Percentiles rank a stretch among this genome's conserved stretches.
These are phyloP conservation scores for Lasiommata megera DNA, from an alignment of 2,888 invertebrate species.

Conservation along the genomic window DNA sequence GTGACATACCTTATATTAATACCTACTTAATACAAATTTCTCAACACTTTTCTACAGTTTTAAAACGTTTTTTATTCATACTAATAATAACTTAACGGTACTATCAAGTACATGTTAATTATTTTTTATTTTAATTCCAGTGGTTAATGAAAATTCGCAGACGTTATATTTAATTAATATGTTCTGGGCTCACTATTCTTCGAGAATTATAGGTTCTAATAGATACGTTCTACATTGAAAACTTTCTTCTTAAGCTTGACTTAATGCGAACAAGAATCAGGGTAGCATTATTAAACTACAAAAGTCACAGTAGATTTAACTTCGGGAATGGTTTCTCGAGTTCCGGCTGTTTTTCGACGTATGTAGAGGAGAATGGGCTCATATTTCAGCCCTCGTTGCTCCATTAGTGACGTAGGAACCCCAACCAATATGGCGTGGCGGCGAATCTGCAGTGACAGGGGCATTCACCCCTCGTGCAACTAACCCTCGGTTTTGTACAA, in stretches of 20 bases:
- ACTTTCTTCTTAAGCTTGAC: constrained; percentile 27
- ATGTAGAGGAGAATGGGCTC: constrained; percentile 63
- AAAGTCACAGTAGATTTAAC: constrained; percentile 44
- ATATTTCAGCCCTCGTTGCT: constrained; percentile 73
- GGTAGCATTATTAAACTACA: constrained; percentile 36
- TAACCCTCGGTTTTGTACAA: constrained; percentile 79
- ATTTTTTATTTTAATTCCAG: too few relatives aligned
- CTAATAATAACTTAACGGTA: too few relatives aligned
- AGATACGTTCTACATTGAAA: not conserved
- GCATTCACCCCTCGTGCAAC: constrained; percentile 74
- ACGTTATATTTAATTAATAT: too few relatives aligned
- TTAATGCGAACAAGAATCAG: constrained; percentile 33
- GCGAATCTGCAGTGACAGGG: constrained; percentile 78
- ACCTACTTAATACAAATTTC: too few relatives aligned
- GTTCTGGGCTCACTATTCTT: not conserved
- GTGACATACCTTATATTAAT: too few relatives aligned
- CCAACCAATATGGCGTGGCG: constrained; percentile 71
- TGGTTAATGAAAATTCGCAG: too few relatives aligned
- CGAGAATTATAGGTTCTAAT: not conserved
- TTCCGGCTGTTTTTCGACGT: constrained; percentile 62
- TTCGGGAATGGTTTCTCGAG: constrained; percentile 48
- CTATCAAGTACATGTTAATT: too few relatives aligned
- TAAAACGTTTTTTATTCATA: too few relatives aligned
- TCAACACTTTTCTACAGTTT: too few relatives aligned
- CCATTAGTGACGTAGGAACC: constrained; percentile 74